Base-by-base conservation (phyloP, 2,888 invertebrate genomes). In the Emesis russula region DNA sequence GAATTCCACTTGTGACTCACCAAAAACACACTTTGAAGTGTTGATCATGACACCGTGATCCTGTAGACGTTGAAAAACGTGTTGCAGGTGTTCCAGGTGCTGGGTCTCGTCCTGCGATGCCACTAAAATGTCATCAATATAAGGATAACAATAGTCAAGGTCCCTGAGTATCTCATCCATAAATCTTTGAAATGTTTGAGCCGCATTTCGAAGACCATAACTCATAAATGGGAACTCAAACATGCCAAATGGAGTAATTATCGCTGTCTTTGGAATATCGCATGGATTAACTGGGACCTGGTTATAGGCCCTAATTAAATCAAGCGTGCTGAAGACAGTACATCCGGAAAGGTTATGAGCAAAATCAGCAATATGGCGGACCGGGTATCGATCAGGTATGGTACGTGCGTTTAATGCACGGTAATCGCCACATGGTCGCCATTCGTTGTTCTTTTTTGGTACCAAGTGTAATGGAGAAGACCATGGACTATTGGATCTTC, bases 361-460 rank as follows among this genome's bases (percentile, higher is more conserved):
- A 68, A 68, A 68, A 25, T 73, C 44, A 18, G 41, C 41, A 36
- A 44, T 73, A 3, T 73, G 73, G 41, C 73, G 38, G 1, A 44
- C 73, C 13, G 38, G 44, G 25, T 73, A 41, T 18, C 73, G 38
- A n/a, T 38, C n/a, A 25, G 44, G 44, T 41, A 73, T 73, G 13
- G 73, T 73, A 6, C 73, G 41, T 6, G 73, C 36, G 7, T 73
- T 73, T 18, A 73, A 41, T 4, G 41, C 73, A n/a, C 73, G n/a
- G 15, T 97, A 18, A 96, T 85, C 96, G 0, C 96, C 96, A 86
- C 96, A 96, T 1, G 95, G 95, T 9, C 96, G 79, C 95, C 95
- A 95, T 2, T 83, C 82, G 33, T 88, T 89, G 13, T 86, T 84
- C 70, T 90, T 87, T 86, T 96, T 96, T 7, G 92, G 92, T 3